These are phyloP conservation scores for Procambarus clarkii DNA, from an alignment of 1,140 invertebrate genomes.

Conservation along the genomic window DNA sequence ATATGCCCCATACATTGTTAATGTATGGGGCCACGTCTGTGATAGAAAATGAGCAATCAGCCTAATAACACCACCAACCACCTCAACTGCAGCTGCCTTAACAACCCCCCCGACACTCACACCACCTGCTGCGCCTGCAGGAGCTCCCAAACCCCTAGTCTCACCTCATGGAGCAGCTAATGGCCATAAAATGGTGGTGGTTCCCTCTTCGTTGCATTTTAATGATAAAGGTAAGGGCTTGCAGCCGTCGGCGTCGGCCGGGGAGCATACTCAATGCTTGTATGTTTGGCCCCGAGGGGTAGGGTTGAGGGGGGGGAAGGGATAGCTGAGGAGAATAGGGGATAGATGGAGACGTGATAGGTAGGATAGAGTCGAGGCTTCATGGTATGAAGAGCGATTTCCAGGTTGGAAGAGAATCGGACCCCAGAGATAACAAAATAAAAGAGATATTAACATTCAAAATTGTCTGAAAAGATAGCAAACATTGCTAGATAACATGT, in stretches of 20 bases:
- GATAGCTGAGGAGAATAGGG: neutral
- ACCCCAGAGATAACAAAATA: neutral
- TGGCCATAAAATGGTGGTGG: slow-evolving; percentile 9
- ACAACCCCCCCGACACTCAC: too few species aligned
- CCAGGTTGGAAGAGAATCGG: too few species aligned
- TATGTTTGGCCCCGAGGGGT: neutral
- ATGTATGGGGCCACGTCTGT: too few species aligned
- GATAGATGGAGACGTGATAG: neutral
- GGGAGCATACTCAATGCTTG: neutral
- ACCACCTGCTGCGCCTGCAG: too few species aligned
- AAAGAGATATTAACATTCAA: neutral
- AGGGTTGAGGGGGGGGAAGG: neutral
- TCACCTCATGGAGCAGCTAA: slow-evolving; percentile 24
- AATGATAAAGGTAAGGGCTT: neutral
- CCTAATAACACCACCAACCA: too few species aligned
- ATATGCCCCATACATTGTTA: too few species aligned
- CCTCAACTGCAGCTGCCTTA: too few species aligned
- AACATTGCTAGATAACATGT: too few species aligned
- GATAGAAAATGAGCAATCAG: too few species aligned
- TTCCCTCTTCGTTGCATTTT: slow-evolving; percentile 18
- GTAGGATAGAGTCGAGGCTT: too few species aligned
- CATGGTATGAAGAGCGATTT: too few species aligned
- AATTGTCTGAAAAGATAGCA: too few species aligned
- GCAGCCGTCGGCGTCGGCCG: neutral
- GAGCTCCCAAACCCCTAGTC: neutral